Evolutionary conservation across 2,888 invertebrate species (phyloP).

Genomic region (Caenorhabditis drosophilae): DNA sequence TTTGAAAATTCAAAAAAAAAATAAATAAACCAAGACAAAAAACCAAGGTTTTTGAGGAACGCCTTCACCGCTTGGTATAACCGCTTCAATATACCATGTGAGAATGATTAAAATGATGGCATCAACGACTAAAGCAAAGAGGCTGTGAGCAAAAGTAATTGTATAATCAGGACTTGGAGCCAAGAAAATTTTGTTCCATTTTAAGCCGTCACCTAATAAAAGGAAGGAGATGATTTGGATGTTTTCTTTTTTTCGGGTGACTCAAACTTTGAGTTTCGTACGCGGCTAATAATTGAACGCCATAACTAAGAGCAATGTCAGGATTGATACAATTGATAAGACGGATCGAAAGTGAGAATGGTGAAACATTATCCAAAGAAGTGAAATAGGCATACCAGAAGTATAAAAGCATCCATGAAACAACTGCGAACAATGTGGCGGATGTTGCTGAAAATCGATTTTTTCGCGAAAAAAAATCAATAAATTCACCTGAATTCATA

Average conservation of each 20-base stretch:
- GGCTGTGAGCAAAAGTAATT: constrained; percentile 54
- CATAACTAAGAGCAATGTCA: constrained; percentile 55
- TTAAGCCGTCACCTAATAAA: constrained; percentile 54
- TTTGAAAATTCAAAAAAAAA: constrained; percentile 32
- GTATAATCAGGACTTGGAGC: constrained; percentile 52
- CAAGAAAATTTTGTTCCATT: constrained; percentile 50
- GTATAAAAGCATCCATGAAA: constrained; percentile 64
- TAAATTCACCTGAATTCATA: constrained; percentile 52
- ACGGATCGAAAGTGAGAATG: constrained; percentile 40
- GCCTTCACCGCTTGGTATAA: constrained; percentile 81
- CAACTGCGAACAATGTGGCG: constrained; percentile 56
- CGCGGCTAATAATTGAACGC: constrained; percentile 52
- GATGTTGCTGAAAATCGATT: constrained; percentile 50
- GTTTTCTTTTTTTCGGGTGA: no score
- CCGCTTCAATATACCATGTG: constrained; percentile 84
- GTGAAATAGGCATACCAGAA: constrained; percentile 61
- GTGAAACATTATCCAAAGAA: constrained; percentile 41
- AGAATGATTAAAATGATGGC: constrained; percentile 77
- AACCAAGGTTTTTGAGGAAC: constrained; percentile 82
- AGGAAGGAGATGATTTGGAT: no score
- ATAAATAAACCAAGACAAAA: constrained; percentile 73
- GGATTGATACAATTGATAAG: constrained; percentile 61
- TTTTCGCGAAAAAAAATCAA: no score
- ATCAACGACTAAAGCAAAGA: constrained; percentile 53
- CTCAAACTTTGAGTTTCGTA: constrained; percentile 62